Base-by-base conservation (phyloP, 2,113 vertebrate genomes). In the Hucho hucho region DNA sequence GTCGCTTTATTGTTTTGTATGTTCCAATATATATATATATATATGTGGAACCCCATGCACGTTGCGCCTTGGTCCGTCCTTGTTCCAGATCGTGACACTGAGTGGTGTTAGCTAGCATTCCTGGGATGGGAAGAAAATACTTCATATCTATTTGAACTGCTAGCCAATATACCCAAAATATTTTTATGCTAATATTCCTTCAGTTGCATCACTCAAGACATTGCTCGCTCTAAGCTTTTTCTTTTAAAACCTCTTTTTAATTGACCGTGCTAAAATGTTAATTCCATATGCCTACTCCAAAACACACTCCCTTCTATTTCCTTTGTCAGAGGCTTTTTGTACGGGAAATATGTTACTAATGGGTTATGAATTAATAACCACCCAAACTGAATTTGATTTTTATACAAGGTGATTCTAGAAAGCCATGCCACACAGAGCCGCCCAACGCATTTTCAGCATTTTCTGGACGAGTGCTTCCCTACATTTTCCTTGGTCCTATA, bases 291-390 rank as follows among this genome's bases (percentile, higher is more conserved):
- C 87, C 78, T 89, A 25, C 76, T 84, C 79, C 75, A 72, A 83
- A 89, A 87, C 87, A 82, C 78, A 64, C 70, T 76, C 69, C 69
- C 70, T 85, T 83, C 69, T 73, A 84, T 83, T 82, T 79, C 79
- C 80, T 90, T 90, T 90, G 85, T 91, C 89, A 88, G 78, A 86
- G 82, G 86, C 90, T 91, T 88, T 43, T 93, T 93, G 93, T 93
- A 83, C 76, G 77, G 80, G 84, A 93, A 93, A 92, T 90, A 88
- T 89, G 87, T 91, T 91, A 92, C 92, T 94, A 94, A 94, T 92
- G 92, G 92, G 88, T 93, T 91, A 93, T 94, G 84, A 94, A 93
- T 94, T 93, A 94, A 89, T 93, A 93, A 94, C 82, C 79, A 88
- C 86, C 86, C 86, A 89, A 43, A 92, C 89, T 87, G 89, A 91